phyloP scores from a whole-genome alignment of 2,888 invertebrate genomes.

The Conomelus anceps region DNA sequence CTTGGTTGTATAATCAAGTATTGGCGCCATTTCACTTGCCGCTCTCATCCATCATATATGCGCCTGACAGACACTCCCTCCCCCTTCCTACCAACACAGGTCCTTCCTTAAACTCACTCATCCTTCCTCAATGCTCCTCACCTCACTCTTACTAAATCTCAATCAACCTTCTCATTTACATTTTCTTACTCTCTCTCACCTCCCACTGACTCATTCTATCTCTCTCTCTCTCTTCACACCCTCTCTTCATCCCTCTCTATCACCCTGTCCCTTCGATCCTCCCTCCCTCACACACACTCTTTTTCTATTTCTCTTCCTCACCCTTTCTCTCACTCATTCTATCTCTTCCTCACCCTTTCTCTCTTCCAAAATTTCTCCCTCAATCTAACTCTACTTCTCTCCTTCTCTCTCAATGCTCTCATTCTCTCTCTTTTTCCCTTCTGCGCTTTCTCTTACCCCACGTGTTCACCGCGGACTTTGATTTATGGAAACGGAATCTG shows the following conservation, averaged over 20 bases:
- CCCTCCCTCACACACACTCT: too few species aligned
- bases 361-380: background rate
- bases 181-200: background rate
- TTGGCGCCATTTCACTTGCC: slow-evolving; percentile 5
- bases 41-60: slow-evolving; percentile 6
- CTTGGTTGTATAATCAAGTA: slow-evolving; percentile 8
- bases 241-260: background rate
- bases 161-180: background rate
- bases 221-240: background rate
- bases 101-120: background rate
- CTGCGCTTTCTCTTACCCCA: too few species aligned
- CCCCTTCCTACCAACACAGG: background rate
- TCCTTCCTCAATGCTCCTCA: too few species aligned
- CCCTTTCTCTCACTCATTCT: too few species aligned
- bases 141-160: too few species aligned
- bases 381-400: too few species aligned
- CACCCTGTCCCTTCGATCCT: too few species aligned
- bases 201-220: background rate
- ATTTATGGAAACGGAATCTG: slow-evolving; percentile 6
- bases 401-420: too few species aligned
- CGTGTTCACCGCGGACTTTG: slow-evolving; percentile 1
- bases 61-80: background rate
- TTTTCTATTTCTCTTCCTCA: too few species aligned
- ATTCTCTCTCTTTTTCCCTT: too few species aligned
- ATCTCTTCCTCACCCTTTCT: background rate